A percentile compares a stretch with the other conserved stretches of the same genome.
Evolutionary conservation across 2,888 invertebrate genomes (phyloP).

Genomic region (Heteromurus nitidus): DNA sequence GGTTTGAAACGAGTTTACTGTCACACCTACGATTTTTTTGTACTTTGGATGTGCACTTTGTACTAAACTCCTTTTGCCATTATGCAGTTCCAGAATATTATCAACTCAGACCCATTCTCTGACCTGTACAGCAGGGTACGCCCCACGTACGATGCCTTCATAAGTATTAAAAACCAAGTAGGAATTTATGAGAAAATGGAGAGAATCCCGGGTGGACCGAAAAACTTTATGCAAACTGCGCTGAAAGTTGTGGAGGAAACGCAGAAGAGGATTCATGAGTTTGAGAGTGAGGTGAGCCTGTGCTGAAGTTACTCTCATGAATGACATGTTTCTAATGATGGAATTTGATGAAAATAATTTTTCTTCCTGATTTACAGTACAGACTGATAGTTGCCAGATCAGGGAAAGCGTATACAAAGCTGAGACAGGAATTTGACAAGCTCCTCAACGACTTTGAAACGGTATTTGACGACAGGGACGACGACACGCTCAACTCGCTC

Average conservation of each 20-base stretch:
- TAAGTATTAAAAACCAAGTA: conserved; percentile 69
- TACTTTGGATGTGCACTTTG: neutral
- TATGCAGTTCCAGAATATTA: conserved; percentile 62
- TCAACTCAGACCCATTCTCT: conserved; percentile 63
- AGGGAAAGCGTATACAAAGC: conserved; percentile 48
- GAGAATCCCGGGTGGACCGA: conserved; percentile 68
- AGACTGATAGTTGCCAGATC: conserved; percentile 55
- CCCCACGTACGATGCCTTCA: conserved; percentile 68
- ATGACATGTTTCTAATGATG: neutral
- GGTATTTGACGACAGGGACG: conserved; percentile 58
- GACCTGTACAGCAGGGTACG: conserved; percentile 66
- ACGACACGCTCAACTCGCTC: conserved; percentile 39
- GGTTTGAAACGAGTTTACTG: conserved; percentile 1
- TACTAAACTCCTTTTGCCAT: neutral
- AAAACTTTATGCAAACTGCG: conserved; percentile 70
- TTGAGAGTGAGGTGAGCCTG: conserved; percentile 53
- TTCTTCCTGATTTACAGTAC: conserved; percentile 57
- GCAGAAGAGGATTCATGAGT: conserved; percentile 54
- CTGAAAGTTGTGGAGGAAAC: conserved; percentile 67
- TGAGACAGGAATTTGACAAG: conserved; percentile 52
- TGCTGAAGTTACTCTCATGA: neutral
- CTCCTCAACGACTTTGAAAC: conserved; percentile 52
- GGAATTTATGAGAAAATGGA: conserved; percentile 71
- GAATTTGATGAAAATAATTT: neutral
- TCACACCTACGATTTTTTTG: neutral